Base-by-base conservation (phyloP, 2,888 invertebrate genomes). In the Acholoe squamosa region DNA sequence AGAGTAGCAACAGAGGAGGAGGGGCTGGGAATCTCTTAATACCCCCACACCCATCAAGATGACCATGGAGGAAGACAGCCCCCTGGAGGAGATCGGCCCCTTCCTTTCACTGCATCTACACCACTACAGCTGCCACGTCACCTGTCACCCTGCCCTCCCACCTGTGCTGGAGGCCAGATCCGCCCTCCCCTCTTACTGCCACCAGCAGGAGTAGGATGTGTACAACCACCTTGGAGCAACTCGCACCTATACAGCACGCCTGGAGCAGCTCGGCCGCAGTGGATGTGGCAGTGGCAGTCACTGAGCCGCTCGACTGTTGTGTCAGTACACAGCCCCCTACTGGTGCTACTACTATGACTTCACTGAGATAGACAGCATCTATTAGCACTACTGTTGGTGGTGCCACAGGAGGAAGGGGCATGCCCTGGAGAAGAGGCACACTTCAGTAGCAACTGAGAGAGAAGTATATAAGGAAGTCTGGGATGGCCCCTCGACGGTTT, bases 41-140 rank as follows among this genome's bases (percentile, higher is more conserved):
- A 19, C 54, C 12, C 19, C 61, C 22, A 61, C 61, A 3, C 61
- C 22, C 19, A n/a, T 19, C 61, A 7, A n/a, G 61, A 3, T n/a
- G 61, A 61, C 61, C 61, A 61, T 61, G 61, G 61, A 61, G 61
- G 61, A 61, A 19, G 22, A 19, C 61, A 19, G n/a, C 61, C 61
- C 61, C 61, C 61, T 61, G 61, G 61, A 61, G 61, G 61, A n/a
- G 22, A n/a, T n/a, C n/a, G n/a, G 61, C 61, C 61, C 10, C 43
- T 10, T 43, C 43, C 43, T 10, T 43, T 10, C 43, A 43, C 43
- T 43, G 43, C 43, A 43, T 43, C 43, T 43, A 43, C 43, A 43
- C 43, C 43, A 43, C 5, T 43, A 43, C 43, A 43, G 3, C 43
- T 43, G 43, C 43, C 43, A 43, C 43, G 5, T 10, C 61, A 61